phyloP scores from a whole-genome alignment of 2,113 vertebrate genomes.

The Brienomyrus brachyistius region DNA sequence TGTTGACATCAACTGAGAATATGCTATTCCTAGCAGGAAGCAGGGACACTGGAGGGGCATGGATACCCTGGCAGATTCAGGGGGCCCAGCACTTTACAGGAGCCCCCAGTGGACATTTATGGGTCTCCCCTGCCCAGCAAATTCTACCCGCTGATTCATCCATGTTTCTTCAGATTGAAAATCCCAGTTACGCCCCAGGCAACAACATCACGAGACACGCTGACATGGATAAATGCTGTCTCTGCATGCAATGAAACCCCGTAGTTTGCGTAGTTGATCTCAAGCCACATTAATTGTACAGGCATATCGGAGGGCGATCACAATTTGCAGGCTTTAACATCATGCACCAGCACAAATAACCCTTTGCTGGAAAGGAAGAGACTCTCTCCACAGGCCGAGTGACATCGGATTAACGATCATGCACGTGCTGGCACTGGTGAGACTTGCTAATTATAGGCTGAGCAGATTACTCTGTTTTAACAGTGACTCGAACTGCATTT shows the following conservation, averaged over 20 bases:
- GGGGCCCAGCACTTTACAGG: not conserved
- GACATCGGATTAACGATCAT: not conserved
- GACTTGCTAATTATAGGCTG: not conserved
- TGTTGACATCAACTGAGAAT: not conserved
- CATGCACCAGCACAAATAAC: too few species aligned
- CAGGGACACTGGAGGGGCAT: not conserved
- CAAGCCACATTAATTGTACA: not conserved
- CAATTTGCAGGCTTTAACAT: not conserved
- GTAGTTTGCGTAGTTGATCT: not conserved
- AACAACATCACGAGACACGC: not conserved
- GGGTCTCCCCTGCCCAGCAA: not conserved
- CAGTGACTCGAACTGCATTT: not conserved
- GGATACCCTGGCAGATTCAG: not conserved
- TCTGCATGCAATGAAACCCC: not conserved
- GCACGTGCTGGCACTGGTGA: not conserved
- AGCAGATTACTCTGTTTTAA: not conserved
- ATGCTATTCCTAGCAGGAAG: not conserved
- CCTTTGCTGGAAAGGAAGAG: not conserved
- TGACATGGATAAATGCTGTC: not conserved
- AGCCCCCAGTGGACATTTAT: not conserved
- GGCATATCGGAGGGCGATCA: not conserved
- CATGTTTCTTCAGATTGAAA: not conserved
- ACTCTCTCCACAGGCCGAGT: not conserved
- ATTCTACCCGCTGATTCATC: not conserved
- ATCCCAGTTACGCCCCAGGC: not conserved